Percentiles rank a stretch among this genome's conserved stretches.
These are phyloP conservation scores for Avahi laniger DNA, from an alignment of 2,797 vertebrate species.

Conservation along the genomic window DNA sequence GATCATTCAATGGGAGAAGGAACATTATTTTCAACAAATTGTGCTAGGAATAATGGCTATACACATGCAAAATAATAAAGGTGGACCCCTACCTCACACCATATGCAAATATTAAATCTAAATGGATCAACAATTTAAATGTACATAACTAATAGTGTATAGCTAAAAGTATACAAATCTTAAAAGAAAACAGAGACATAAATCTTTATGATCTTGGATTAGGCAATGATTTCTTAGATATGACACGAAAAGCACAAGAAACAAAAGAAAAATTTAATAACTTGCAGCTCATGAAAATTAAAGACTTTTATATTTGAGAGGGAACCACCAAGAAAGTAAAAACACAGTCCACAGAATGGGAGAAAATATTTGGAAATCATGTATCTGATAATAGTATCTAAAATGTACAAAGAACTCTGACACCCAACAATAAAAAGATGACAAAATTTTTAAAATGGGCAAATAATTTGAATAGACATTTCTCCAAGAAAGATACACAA, in stretches of 20 bases:
- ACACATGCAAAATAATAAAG: not conserved
- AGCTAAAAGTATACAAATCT: not conserved
- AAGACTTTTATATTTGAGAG: not conserved
- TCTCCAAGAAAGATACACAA: not conserved
- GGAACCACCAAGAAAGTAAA: not conserved
- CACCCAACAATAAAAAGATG: not conserved
- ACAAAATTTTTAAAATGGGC: not conserved
- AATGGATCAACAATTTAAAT: not conserved
- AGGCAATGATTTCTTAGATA: conserved; percentile 2
- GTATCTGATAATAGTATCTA: not conserved
- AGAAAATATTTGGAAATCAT: not conserved
- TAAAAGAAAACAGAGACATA: not conserved
- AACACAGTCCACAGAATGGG: not conserved
- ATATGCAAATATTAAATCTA: not conserved
- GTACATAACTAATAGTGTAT: not conserved
- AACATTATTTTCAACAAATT: not conserved
- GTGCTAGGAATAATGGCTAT: not conserved
- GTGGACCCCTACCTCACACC: not conserved
- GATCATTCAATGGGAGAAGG: not conserved
- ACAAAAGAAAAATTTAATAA: not conserved
- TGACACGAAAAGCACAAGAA: not conserved
- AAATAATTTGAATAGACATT: conserved; percentile 8
- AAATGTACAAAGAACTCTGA: not conserved
- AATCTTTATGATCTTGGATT: not conserved
- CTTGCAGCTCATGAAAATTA: conserved; percentile 11